These are phyloP conservation scores for Cercopithecus diana DNA, from an alignment of 2,797 vertebrate species.

Conservation along the genomic window DNA sequence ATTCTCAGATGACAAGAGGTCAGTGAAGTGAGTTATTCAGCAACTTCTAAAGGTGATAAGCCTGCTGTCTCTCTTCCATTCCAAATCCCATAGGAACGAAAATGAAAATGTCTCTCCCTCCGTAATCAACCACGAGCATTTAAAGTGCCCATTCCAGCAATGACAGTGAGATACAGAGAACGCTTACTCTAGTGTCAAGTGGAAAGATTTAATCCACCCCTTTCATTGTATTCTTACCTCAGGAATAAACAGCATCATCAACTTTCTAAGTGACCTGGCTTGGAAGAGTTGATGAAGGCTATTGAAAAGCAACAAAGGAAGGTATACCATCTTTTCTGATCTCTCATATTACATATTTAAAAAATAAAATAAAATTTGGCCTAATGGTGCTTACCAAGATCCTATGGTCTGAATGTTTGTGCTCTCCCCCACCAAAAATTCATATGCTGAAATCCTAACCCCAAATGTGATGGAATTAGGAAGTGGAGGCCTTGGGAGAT, in stretches of 20 bases:
- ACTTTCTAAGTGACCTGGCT: not conserved
- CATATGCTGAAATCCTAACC: not conserved
- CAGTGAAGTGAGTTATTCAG: not conserved
- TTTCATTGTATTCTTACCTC: not conserved
- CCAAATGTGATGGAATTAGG: not conserved
- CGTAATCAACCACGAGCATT: not conserved
- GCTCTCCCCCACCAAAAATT: not conserved
- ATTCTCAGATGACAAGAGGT: not conserved
- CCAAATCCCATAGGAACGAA: not conserved
- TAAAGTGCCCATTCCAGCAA: not conserved
- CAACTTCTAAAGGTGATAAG: not conserved
- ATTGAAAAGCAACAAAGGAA: not conserved
- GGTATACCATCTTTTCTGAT: not conserved
- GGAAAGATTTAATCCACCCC: not conserved
- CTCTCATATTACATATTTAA: not conserved
- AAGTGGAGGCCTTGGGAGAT: not conserved
- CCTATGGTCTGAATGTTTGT: not conserved
- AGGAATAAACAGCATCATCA: not conserved
- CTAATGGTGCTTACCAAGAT: not conserved
- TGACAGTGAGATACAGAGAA: not conserved
- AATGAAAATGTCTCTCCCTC: not conserved
- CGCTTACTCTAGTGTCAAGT: not conserved
- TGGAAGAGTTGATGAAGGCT: not conserved
- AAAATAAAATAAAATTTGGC: not conserved
- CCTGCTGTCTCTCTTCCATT: not conserved